These are phyloP conservation scores for Zaprionus nigranus DNA, from an alignment of 1,140 invertebrate species.

Conservation along the genomic window DNA sequence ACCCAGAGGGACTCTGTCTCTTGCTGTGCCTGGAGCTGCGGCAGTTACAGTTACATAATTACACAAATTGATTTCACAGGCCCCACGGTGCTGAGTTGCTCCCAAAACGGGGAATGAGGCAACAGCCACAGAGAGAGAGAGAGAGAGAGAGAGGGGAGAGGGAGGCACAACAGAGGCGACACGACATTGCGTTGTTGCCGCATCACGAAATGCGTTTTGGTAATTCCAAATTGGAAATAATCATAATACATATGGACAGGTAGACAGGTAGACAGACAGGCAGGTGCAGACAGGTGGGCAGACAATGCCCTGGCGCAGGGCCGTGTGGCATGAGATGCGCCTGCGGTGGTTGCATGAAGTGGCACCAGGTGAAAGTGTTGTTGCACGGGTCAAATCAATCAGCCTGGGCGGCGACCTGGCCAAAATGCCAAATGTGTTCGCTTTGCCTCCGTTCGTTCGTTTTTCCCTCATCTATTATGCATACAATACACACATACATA, in stretches of 20 bases:
- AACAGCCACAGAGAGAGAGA: neutral
- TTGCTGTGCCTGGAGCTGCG: slow-evolving; percentile 19
- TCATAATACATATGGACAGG: slow-evolving; percentile 53
- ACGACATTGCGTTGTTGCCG: slow-evolving; percentile 39
- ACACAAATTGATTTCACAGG: slow-evolving; percentile 67
- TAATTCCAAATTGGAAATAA: slow-evolving; percentile 64
- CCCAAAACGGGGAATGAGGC: slow-evolving; percentile 48
- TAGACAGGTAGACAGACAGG: neutral
- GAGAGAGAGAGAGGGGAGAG: neutral
- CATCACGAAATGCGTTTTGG: slow-evolving; percentile 71
- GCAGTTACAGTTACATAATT: slow-evolving; percentile 69
- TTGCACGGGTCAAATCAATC: slow-evolving; percentile 68
- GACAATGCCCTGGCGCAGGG: slow-evolving; percentile 13
- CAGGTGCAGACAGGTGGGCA: neutral
- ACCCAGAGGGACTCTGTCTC: neutral
- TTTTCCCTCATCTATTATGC: slow-evolving; percentile 1
- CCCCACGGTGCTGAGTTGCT: slow-evolving; percentile 56
- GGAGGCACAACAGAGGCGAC: slow-evolving; percentile 21
- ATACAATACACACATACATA: neutral
- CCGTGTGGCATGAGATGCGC: slow-evolving; percentile 4
- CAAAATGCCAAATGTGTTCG: slow-evolving; percentile 43
- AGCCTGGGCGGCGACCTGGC: slow-evolving; percentile 66
- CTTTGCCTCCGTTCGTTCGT: slow-evolving; percentile 13
- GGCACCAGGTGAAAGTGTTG: slow-evolving; percentile 54
- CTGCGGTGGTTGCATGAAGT: slow-evolving; percentile 46